These are phyloP conservation scores for Cheiracanthium punctorium DNA, from an alignment of 2,888 invertebrate species.

Conservation along the genomic window DNA sequence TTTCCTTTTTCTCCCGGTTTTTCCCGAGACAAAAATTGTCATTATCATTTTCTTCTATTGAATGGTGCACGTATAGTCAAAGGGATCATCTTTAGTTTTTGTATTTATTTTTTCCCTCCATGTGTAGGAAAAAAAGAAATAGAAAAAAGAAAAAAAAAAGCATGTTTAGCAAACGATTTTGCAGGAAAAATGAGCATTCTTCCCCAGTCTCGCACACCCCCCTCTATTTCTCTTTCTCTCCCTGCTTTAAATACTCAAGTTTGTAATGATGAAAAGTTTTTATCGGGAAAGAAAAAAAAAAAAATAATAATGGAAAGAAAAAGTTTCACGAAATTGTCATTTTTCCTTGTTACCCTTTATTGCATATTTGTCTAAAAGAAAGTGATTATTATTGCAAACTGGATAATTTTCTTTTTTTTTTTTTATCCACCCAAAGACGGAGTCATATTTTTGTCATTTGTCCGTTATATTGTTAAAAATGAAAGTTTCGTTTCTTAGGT, in stretches of 20 bases:
- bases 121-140: not conserved
- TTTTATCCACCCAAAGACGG: constrained; percentile 18
- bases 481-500: constrained; percentile 41
- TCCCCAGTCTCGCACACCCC: not conserved
- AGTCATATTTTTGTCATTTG: constrained; percentile 43
- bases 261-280: constrained; percentile 12
- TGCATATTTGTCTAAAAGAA: constrained; percentile 51
- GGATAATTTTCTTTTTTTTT: constrained; percentile 35
- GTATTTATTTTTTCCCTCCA: constrained; percentile 16
- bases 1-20: constrained; percentile 39
- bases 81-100: constrained; percentile 23
- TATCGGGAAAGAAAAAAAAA: constrained; percentile 5
- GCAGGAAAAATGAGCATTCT: constrained; percentile 53
- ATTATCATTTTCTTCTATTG: constrained; percentile 47
- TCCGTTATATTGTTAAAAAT: constrained; percentile 61
- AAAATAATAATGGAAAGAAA: too few relatives aligned
- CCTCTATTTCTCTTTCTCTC: not conserved
- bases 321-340: constrained; percentile 33
- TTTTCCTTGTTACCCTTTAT: constrained; percentile 34
- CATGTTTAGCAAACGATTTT: constrained; percentile 48
- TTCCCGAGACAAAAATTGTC: constrained; percentile 56
- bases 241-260: not conserved
- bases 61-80: constrained; percentile 25
- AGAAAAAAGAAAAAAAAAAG: constrained; percentile 12
- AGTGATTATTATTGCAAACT: constrained; percentile 46